phyloP scores from a whole-genome alignment of 2,113 vertebrate genomes.

The Paramormyrops kingsleyae region DNA sequence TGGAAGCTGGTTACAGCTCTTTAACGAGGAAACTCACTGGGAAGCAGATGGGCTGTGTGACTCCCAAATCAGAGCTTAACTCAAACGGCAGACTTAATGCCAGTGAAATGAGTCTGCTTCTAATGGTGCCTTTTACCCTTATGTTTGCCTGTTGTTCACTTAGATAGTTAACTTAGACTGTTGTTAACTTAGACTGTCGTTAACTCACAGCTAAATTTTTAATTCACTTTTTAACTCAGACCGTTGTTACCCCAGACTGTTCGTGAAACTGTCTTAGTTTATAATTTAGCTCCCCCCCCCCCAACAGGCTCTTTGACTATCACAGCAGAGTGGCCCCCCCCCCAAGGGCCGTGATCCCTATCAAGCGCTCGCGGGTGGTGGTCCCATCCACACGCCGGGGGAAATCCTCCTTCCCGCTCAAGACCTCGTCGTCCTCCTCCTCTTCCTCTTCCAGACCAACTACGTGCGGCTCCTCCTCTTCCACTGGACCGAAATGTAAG shows the following conservation, averaged over 20 bases:
- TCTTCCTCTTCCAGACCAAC: conserved; percentile 75
- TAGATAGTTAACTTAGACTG: neutral
- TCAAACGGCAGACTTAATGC: neutral
- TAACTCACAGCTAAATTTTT: neutral
- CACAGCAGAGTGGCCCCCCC: conserved; percentile 87
- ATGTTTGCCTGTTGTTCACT: neutral
- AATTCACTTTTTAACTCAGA: neutral
- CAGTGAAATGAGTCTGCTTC: neutral
- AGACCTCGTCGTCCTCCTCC: conserved; percentile 66
- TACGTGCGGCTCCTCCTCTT: conserved; percentile 65
- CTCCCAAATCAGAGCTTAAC: neutral
- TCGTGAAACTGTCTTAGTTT: neutral
- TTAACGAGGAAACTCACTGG: neutral
- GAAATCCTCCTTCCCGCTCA: conserved; percentile 86
- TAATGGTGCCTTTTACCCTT: neutral
- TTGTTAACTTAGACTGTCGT: neutral
- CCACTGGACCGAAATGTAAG: conserved; percentile 82
- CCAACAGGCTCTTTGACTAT: conserved; percentile 92
- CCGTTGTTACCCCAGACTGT: neutral
- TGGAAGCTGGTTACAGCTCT: neutral
- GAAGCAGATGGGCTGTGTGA: neutral
- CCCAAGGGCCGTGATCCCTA: conserved; percentile 83
- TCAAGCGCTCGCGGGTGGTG: conserved; percentile 86
- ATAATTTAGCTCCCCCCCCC: conserved; percentile 44
- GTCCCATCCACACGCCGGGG: conserved; percentile 82